phyloP scores from a whole-genome alignment of 2,888 invertebrate species.

The Drosophila ustulata region DNA sequence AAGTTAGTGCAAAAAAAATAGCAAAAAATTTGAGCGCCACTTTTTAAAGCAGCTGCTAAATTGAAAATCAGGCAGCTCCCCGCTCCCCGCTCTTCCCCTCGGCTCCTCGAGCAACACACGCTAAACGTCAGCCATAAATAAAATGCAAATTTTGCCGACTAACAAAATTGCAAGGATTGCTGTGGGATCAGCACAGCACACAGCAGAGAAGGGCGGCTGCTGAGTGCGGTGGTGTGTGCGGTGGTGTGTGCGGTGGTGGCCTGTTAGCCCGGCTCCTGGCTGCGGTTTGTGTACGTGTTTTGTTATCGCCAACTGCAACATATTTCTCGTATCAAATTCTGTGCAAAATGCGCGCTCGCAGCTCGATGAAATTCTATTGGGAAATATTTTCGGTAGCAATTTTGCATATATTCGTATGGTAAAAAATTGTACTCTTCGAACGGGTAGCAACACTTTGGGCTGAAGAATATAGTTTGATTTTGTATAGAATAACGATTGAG shows the following conservation, averaged over 20 bases:
- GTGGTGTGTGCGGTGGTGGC: not conserved
- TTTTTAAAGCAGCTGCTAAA: slow-evolving; percentile 69
- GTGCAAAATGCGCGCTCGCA: slow-evolving; percentile 65
- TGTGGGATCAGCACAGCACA: slow-evolving; percentile 12
- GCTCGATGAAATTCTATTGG: slow-evolving; percentile 71
- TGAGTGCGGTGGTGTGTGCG: not conserved
- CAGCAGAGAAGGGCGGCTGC: not conserved
- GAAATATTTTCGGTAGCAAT: slow-evolving; percentile 56
- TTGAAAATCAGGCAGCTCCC: slow-evolving; percentile 64
- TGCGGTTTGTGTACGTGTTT: slow-evolving; percentile 66
- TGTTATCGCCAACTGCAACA: slow-evolving; percentile 64
- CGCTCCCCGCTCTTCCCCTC: not conserved
- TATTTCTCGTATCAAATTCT: slow-evolving; percentile 72
- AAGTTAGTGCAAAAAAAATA: slow-evolving; percentile 52
- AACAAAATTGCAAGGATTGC: slow-evolving; percentile 69
- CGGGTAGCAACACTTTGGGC: slow-evolving; percentile 2
- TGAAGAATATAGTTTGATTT: not conserved
- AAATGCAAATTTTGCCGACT: slow-evolving; percentile 63
- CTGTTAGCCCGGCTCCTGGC: slow-evolving; percentile 28
- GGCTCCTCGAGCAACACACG: slow-evolving; percentile 29
- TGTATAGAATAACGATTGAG: not conserved
- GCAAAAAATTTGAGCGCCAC: slow-evolving; percentile 61
- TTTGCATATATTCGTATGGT: slow-evolving; percentile 21
- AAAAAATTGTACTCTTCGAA: not conserved
- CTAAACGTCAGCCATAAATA: slow-evolving; percentile 77